These are phyloP conservation scores for Amphipyra berbera DNA, from an alignment of 2,888 invertebrate genomes.

Conservation along the genomic window DNA sequence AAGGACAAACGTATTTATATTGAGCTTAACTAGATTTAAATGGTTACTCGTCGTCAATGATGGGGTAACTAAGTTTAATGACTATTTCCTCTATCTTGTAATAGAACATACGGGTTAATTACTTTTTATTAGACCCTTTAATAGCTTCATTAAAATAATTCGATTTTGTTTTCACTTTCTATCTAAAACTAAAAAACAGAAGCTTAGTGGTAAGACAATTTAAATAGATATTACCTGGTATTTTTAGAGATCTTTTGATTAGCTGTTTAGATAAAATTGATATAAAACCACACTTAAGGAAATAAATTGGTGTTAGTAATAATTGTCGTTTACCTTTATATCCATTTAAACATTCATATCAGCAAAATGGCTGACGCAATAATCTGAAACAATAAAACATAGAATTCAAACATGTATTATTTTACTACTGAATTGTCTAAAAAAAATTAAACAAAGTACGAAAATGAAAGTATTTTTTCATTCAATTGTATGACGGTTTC, in stretches of 20 bases:
- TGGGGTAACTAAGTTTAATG: constrained; percentile 29
- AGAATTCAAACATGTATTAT: constrained; percentile 6
- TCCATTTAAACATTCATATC: constrained; percentile 8
- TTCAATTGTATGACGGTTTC: constrained; percentile 16
- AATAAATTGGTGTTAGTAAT: constrained; percentile 30
- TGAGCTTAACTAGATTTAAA: constrained; percentile 19
- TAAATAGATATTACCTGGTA: constrained; percentile 39
- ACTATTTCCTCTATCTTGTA: constrained; percentile 29
- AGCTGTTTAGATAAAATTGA: constrained; percentile 37
- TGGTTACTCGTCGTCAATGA: constrained; percentile 12
- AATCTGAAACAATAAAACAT: constrained; percentile 48
- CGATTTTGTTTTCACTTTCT: constrained; percentile 38
- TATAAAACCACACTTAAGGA: constrained; percentile 13
- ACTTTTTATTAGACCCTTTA: constrained; percentile 47
- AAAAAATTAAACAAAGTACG: not conserved
- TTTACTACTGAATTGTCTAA: constrained; percentile 29
- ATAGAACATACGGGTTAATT: constrained; percentile 45
- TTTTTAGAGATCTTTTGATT: constrained; percentile 34
- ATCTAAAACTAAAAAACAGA: constrained; percentile 38
- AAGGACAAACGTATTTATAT: constrained; percentile 4
- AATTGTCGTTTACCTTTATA: constrained; percentile 34
- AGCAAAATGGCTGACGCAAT: constrained; percentile 9
- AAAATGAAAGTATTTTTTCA: constrained; percentile 1
- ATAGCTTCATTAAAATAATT: constrained; percentile 51
- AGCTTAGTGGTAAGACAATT: constrained; percentile 24